Evolutionary conservation across 2,113 vertebrate species (phyloP).

Genomic region (Cyprinodon brontotheroides): DNA sequence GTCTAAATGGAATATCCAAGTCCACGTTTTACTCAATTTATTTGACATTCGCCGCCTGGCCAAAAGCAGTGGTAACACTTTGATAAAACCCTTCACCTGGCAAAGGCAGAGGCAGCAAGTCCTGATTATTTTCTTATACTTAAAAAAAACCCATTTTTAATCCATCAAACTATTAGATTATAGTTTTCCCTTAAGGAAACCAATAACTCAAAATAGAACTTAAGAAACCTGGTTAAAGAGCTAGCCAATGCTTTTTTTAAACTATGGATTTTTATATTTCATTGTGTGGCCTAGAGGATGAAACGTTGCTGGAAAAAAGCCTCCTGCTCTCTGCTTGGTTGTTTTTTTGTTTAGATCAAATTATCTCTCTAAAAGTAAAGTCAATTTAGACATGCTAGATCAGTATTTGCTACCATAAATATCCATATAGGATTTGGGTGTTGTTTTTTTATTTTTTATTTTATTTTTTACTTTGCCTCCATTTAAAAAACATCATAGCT

Average conservation of each 20-base stretch:
- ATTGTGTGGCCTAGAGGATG: background rate
- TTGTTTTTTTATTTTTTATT: too few relatives aligned
- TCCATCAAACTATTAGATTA: background rate
- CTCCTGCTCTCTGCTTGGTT: background rate
- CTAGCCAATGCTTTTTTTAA: background rate
- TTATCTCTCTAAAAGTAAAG: too few relatives aligned
- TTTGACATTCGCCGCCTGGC: background rate
- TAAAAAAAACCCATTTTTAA: background rate
- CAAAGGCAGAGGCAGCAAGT: background rate
- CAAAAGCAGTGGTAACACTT: background rate
- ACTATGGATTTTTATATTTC: background rate
- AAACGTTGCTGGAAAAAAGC: background rate
- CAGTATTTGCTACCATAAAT: too few relatives aligned
- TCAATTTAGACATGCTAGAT: too few relatives aligned
- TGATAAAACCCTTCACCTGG: background rate
- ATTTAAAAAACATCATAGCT: too few relatives aligned
- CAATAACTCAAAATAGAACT: background rate
- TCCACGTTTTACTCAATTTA: slow-evolving; percentile 2
- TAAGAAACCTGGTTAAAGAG: background rate
- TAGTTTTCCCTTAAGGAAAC: background rate
- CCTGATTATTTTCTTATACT: background rate
- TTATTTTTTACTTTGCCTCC: too few relatives aligned
- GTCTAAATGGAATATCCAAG: slow-evolving; percentile 49
- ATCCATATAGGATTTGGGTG: too few relatives aligned
- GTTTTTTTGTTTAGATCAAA: background rate